Base-by-base conservation (phyloP, 2,797 vertebrate genomes). In the Macroramphosus scolopax region DNA sequence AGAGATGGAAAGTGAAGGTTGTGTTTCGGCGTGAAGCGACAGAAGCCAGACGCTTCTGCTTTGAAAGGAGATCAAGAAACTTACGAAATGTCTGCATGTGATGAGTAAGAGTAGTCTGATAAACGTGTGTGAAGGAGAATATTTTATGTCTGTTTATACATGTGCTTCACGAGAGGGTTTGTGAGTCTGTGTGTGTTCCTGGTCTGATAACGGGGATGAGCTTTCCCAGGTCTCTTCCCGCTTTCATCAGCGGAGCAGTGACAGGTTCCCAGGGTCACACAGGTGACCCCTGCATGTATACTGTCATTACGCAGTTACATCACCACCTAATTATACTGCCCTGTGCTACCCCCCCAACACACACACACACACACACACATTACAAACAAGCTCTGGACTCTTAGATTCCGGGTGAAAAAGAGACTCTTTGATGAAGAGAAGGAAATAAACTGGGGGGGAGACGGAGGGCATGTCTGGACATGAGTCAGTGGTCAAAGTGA, bases 251-350 rank as follows among this genome's bases (percentile, higher is more conserved):
- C 30, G 16, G 53, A 49, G 39, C 54, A 68, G 66, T 62, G 77
- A 82, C 85, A 69, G 82, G 78, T 91, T 90, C 87, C 87, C 87
- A 88, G 84, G 87, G 78, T 84, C 82, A 51, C 29, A 74, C 43
- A 54, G 65, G 38, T 55, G 78, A 85, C 84, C 75, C 59, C n/a
- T 51, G 69, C 32, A 72, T 74, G 80, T 55, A 58, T 61, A 68
- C 68, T 67, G 68, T 88, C 84, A 84, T 87, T 88, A 87, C 47
- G 50, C 42, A 34, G 68, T 83, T 82, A 66, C 78, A 75, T 84
- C 83, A 84, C 50, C 40, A n/a, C 69, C 75, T 82, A 77, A 84
- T 85, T 77, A 83, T 51, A 74, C 65, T 20, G 37, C 13, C 17
- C 37, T 30, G 59, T 50, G 35, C 63, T n/a, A n/a, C n/a, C n/a